A percentile compares a stretch with the other conserved stretches of the same genome.
Conservation (phyloP, 2,113 vertebrate species). For the Zosterops lateralis region DNA sequence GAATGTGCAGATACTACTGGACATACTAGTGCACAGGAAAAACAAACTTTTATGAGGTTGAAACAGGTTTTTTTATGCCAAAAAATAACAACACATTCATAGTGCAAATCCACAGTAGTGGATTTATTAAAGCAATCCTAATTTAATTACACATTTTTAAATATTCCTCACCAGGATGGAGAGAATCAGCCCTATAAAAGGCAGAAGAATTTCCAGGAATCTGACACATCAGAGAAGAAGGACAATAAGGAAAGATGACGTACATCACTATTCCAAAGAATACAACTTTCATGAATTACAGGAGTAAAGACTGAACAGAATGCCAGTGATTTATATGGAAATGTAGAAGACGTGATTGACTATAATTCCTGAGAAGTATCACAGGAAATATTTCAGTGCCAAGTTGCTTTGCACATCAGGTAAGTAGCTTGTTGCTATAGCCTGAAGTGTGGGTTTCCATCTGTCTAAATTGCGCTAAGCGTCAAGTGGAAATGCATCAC, state of each 20-base stretch:
- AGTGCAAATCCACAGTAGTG: not conserved
- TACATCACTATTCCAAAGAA: not conserved
- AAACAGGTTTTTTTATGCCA: not conserved
- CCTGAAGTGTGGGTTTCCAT: not conserved
- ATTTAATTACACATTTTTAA: not conserved
- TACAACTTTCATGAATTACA: not conserved
- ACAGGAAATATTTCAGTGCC: not conserved
- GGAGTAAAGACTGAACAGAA: not conserved
- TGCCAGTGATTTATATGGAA: not conserved
- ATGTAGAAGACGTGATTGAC: not conserved
- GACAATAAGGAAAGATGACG: not conserved
- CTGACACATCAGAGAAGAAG: not conserved
- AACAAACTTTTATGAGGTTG: not conserved
- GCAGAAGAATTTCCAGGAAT: not conserved
- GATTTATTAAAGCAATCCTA: not conserved
- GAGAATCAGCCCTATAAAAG: not conserved
- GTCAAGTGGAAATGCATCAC: accelerated
- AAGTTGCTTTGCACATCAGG: not conserved
- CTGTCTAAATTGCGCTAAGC: not conserved
- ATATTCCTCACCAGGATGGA: not conserved
- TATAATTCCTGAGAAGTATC: not conserved
- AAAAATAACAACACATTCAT: not conserved
- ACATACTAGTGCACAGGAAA: not conserved
- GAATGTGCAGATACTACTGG: not conserved
- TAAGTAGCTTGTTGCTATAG: not conserved